Base-by-base conservation (phyloP, 2,797 vertebrate species). In the Dryobates pubescens region DNA sequence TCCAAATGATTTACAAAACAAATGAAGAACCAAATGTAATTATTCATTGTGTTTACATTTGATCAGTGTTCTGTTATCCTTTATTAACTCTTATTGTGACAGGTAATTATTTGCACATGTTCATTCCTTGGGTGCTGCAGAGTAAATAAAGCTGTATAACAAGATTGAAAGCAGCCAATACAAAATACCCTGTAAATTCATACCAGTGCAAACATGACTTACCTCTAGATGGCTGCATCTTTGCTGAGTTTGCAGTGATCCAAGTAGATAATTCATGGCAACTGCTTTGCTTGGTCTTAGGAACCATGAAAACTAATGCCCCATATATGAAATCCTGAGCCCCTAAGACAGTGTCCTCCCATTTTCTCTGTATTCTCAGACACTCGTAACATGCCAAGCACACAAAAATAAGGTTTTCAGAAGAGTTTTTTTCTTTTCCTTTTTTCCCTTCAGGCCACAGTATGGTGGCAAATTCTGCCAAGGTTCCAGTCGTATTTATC, bases 391-490 rank as follows among this genome's bases (percentile, higher is more conserved):
- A 8, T 41, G 54, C 34, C 87, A 45, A 13, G 74, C 53, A 36
- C 22, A 62, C 24, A 23, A 15, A 53, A 34, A 32, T 3, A 67
- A 29, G 13, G 56, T 82, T 45, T 56, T 41, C 53, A 70, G 84
- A 73, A 49, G 1, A 9, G 4, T 13, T 27, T 17, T 45, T 45
- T n/a, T 14, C 10, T 17, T 20, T 51, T 81, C 53, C 81, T 13
- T 23, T 3, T 51, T 71, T 67, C 45, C 57, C 73, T 88, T 30
- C 41, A 99, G 99, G 94, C 99, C 99, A 24, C 99, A 99, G 96
- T 98, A 99, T 64, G 99, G 98, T 1, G 99, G 99, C 67, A 98
- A 98, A 81, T 99, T 99, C 96, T 99, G 99, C 95, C 96, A 97
- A 2, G 99, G 99, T 13, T 98, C 98, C 43, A 94, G 97, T 71